These are phyloP conservation scores for Acropora yongei DNA, from an alignment of 64 coral and sea anemone species.

Conservation along the genomic window DNA sequence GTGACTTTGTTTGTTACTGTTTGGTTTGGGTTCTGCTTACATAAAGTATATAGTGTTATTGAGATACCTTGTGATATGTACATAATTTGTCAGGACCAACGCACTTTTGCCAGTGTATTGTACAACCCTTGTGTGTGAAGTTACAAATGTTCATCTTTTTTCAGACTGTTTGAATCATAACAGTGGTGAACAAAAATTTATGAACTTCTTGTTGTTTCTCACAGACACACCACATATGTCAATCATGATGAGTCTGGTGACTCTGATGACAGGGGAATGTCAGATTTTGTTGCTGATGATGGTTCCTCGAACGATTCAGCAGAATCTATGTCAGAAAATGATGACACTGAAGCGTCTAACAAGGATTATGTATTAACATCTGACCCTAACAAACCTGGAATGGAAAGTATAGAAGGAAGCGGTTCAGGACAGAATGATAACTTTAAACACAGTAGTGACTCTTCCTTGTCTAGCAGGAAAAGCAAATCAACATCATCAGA, in stretches of 20 bases:
- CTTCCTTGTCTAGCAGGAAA: neutral
- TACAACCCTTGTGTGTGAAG: too few relatives aligned
- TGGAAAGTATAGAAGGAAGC: neutral
- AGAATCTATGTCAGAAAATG: conserved; percentile 3
- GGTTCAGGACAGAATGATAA: neutral
- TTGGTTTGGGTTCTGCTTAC: too few relatives aligned
- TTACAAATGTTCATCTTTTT: too few relatives aligned
- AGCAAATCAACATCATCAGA: neutral
- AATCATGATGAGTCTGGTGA: conserved; percentile 66
- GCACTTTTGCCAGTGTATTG: too few relatives aligned
- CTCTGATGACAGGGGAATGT: conserved; percentile 78
- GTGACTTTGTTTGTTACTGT: too few relatives aligned
- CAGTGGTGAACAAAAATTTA: neutral
- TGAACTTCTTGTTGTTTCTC: neutral
- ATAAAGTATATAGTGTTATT: too few relatives aligned
- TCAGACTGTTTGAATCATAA: too few relatives aligned
- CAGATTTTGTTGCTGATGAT: conserved; percentile 92
- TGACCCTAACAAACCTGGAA: neutral
- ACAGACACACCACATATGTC: conserved; percentile 80
- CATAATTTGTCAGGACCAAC: too few relatives aligned
- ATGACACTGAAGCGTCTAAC: conserved; percentile 1
- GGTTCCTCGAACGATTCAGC: conserved; percentile 25
- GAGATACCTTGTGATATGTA: too few relatives aligned
- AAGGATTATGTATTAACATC: neutral
- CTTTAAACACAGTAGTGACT: conserved; percentile 9